phyloP scores from a whole-genome alignment of 2,113 vertebrate genomes.

The Dicaeum eximium region DNA sequence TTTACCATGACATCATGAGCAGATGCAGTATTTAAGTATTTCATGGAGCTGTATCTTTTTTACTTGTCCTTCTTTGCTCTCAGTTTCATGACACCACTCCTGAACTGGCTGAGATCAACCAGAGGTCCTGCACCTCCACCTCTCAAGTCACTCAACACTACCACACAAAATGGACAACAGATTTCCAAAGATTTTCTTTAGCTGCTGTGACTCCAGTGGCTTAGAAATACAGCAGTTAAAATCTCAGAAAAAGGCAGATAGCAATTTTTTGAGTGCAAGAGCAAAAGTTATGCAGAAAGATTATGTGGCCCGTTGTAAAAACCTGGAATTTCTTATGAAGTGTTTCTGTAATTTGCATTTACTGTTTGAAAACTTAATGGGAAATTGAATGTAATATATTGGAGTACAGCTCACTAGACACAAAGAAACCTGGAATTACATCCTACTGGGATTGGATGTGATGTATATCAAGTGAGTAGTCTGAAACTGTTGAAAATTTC shows the following conservation, averaged over 20 bases:
- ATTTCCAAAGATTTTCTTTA: not conserved
- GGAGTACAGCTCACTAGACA: not conserved
- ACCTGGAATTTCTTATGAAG: not conserved
- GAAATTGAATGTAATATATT: not conserved
- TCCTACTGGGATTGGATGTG: not conserved
- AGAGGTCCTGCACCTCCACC: not conserved
- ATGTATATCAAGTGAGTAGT: conserved; percentile 21
- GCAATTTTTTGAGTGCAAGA: not conserved
- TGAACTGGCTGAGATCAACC: not conserved
- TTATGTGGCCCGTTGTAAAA: not conserved
- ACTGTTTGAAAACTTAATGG: not conserved
- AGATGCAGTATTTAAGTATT: not conserved
- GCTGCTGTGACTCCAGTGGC: not conserved
- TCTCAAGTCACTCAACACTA: not conserved
- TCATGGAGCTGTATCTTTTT: not conserved
- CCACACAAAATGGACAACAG: not conserved
- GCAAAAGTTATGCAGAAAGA: not conserved
- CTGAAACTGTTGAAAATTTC: conserved; percentile 15
- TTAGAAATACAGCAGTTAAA: not conserved
- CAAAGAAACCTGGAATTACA: conserved; percentile 7
- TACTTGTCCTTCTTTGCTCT: not conserved
- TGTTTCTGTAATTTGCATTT: not conserved
- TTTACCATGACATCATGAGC: not conserved
- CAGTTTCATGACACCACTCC: not conserved
- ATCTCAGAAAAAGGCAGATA: not conserved